Evolutionary conservation across 2,888 invertebrate species (phyloP), one percentile per base, ranked within the genome.

Genomic region (Leptinotarsa peninsularis): DNA sequence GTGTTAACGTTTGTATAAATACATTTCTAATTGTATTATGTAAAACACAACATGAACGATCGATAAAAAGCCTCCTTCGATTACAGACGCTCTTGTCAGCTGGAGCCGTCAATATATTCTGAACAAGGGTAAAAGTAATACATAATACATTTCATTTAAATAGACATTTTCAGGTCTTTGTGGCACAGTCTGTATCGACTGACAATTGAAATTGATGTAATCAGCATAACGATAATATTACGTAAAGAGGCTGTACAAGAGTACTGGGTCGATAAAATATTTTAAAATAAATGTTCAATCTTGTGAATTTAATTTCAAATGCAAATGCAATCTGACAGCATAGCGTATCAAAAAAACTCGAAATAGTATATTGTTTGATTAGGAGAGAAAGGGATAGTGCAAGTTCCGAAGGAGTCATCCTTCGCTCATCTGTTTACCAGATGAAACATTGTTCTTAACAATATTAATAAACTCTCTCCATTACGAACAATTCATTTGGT

Each of bases 21-120:
- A 80, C 82, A 82, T 82, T 78, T 79, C 81, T 82, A 82, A 82
- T 82, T 80, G 69, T 76, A 78, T 81, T 81, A 81, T 77, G 81
- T 81, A 79, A 79, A 82, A 78, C 76, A 75, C 72, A 71, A 73
- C 70, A 66, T 43, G 54, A 77, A 74, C 54, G 72, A 80, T 81
- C 76, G 75, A 81, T 81, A 79, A 80, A 60, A 60, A 27, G n/a
- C 17, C 5, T 27, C 21, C 15, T 27, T 23, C 23, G 27, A 60
- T 60, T 60, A 60, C 60, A 60, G 60, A 4, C 3, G 60, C 60
- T 4, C 60, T 60, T 60, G 60, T 60, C 60, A 60, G 13, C 27
- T 27, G 23, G 14, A 60, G 17, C 27, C 27, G 60, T 60, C 60
- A 60, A 60, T 60, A 60, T 60, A 60, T 60, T 60, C 60, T 60